phyloP scores from a whole-genome alignment of 2,888 invertebrate species.

The Lycia hirtaria region DNA sequence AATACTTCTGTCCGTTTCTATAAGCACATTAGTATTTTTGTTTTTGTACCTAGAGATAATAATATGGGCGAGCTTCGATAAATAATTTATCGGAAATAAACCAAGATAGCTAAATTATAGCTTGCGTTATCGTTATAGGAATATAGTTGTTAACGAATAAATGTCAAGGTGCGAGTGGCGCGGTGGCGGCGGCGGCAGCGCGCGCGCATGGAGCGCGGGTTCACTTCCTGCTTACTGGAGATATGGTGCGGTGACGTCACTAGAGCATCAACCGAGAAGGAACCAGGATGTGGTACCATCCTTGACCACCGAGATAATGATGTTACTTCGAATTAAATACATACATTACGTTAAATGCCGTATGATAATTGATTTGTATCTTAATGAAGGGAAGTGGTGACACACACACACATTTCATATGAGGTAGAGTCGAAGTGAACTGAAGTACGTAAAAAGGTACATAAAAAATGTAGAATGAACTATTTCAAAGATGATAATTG shows the following conservation, averaged over 20 bases:
- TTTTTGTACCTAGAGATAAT: neutral
- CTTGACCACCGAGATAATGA: neutral
- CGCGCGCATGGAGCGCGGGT: conserved; percentile 1
- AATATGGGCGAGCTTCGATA: neutral
- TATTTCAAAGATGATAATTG: too few relatives aligned
- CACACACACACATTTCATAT: too few relatives aligned
- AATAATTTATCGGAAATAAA: neutral
- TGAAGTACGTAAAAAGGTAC: too few relatives aligned
- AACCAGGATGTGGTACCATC: neutral
- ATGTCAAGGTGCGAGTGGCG: conserved; percentile 24
- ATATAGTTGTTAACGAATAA: conserved; percentile 4
- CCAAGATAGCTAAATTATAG: neutral
- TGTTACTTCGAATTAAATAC: too few relatives aligned
- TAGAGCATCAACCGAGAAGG: neutral
- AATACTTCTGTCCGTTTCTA: neutral
- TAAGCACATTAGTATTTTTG: neutral
- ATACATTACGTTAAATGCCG: too few relatives aligned
- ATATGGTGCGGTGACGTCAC: neutral
- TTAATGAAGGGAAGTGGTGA: too few relatives aligned
- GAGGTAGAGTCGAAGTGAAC: too few relatives aligned
- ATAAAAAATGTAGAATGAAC: too few relatives aligned
- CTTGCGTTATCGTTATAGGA: neutral
- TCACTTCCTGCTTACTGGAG: conserved; percentile 5
- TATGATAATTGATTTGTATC: too few relatives aligned
- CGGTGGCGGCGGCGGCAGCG: too few relatives aligned